Conservation (phyloP, 2,888 invertebrate genomes). For the Drosophila mayaguana region DNA sequence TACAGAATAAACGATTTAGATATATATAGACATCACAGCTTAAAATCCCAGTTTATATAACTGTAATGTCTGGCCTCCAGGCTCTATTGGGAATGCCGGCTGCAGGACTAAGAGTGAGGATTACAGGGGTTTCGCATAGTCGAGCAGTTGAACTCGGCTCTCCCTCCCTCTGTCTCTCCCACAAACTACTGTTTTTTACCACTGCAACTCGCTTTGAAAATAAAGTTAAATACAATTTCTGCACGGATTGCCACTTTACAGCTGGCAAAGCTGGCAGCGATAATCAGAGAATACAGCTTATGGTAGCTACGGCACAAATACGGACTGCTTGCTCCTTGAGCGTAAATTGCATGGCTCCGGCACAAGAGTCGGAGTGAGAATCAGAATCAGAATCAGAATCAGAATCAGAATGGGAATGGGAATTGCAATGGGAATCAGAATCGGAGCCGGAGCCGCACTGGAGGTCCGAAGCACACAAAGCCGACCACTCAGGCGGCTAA, state of each 20-base stretch:
- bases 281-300: constrained; percentile 57
- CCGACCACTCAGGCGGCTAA: constrained; percentile 62
- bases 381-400: constrained; percentile 23
- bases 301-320: constrained; percentile 38
- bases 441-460: constrained; percentile 10
- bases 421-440: constrained; percentile 31
- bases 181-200: constrained; percentile 13
- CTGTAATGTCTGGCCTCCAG: neutral
- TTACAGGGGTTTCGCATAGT: neutral
- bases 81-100: neutral
- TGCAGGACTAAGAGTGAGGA: no score
- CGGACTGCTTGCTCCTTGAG: constrained; percentile 64
- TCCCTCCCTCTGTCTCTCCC: constrained; percentile 26
- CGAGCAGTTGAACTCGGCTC: neutral
- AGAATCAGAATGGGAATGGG: constrained; percentile 26
- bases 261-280: constrained; percentile 45
- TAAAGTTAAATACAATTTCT: constrained; percentile 77
- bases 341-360: constrained; percentile 70
- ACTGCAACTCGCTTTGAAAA: constrained; percentile 59
- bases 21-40: neutral
- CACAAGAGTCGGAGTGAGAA: constrained; percentile 38
- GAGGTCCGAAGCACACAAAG: constrained; percentile 58
- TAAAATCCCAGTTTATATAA: neutral
- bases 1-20: neutral
- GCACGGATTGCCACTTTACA: constrained; percentile 76